A percentile compares a stretch with the other conserved stretches of the same genome.
These are phyloP conservation scores for Pogonocherus hispidulus DNA, from an alignment of 2,888 invertebrate genomes.

Conservation along the genomic window DNA sequence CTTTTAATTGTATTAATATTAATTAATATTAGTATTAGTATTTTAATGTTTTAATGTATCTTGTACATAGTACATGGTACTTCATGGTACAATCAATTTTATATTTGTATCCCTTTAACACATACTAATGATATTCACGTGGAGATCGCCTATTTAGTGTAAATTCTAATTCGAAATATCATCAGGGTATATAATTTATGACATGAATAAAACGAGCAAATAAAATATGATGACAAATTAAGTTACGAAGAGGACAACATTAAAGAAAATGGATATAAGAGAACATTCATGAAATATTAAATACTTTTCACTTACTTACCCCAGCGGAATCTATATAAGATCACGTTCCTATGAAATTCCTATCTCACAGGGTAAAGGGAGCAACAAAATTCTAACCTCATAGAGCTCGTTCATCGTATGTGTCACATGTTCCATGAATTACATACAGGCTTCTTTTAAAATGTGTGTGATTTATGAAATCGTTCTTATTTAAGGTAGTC, in stretches of 20 bases:
- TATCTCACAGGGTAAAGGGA: neutral
- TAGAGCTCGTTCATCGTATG: neutral
- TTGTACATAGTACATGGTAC: no score
- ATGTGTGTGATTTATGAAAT: neutral
- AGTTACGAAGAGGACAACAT: neutral
- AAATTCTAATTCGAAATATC: no score
- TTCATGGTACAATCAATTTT: no score
- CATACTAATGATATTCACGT: no score
- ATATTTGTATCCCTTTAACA: no score
- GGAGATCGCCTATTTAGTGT: no score
- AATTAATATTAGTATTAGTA: no score
- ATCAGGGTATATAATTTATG: no score
- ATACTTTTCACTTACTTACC: slow-evolving; percentile 3
- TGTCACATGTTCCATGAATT: neutral
- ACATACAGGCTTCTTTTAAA: neutral
- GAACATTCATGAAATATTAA: slow-evolving; percentile 9
- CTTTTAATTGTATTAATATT: no score
- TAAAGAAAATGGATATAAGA: neutral
- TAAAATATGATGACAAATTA: neutral
- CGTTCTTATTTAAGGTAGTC: neutral
- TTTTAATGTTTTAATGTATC: no score
- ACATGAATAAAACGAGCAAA: no score
- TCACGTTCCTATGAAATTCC: slow-evolving; percentile 7
- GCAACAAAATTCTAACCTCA: neutral
- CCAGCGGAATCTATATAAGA: neutral